Evolutionary conservation across 2,113 vertebrate species (phyloP).

Genomic region (Spermophilus dauricus): DNA sequence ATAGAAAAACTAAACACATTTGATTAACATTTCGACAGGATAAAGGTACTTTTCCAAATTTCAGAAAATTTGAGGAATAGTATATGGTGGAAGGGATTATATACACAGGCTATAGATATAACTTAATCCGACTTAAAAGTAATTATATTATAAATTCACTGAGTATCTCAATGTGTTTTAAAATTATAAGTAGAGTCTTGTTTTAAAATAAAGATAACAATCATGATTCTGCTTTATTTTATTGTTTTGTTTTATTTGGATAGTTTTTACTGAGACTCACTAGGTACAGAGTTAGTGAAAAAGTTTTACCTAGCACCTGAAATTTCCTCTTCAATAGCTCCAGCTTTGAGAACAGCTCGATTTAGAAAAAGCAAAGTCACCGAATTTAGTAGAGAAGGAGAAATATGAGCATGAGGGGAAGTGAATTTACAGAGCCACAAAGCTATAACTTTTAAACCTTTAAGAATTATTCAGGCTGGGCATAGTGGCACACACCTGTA

Average conservation of each 20-base stretch:
- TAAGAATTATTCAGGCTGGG: neutral
- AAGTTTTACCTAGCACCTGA: neutral
- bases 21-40: neutral
- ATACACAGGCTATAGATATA: neutral
- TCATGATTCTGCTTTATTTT: neutral
- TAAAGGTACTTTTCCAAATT: neutral
- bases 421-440: neutral
- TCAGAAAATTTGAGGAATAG: neutral
- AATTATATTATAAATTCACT: neutral
- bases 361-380: neutral
- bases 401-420: neutral
- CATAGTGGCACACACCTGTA: too few species aligned
- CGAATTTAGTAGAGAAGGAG: neutral
- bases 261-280: neutral
- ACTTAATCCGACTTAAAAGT: neutral
- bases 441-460: neutral
- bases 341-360: neutral
- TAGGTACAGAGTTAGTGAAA: neutral
- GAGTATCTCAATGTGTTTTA: neutral
- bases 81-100: neutral
- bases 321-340: neutral
- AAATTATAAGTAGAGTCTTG: constrained; percentile 28
- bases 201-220: neutral
- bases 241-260: neutral
- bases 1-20: neutral